Conservation (phyloP, 2,113 vertebrate species). For the Probosciger aterrimus region DNA sequence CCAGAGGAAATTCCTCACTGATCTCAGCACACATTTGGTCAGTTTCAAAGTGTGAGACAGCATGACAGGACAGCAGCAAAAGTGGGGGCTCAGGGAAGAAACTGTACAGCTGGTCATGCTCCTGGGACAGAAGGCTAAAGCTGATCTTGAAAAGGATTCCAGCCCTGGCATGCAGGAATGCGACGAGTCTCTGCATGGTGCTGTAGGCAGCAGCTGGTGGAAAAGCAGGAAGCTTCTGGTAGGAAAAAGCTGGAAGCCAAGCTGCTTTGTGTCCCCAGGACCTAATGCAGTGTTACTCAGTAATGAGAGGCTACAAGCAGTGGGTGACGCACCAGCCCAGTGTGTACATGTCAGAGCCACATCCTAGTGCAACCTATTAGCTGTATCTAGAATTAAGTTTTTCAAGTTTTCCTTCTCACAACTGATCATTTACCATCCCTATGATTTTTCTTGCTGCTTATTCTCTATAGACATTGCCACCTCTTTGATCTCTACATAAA, state of each 20-base stretch:
- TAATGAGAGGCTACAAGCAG: neutral
- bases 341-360: neutral
- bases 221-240: neutral
- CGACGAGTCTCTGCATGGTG: accelerated
- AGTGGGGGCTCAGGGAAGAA: neutral
- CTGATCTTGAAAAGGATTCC: neutral
- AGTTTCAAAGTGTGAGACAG: neutral
- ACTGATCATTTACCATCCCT: slow-evolving; percentile 50
- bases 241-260: neutral
- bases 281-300: accelerated
- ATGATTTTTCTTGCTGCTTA: slow-evolving; percentile 49
- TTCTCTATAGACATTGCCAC: slow-evolving; percentile 21
- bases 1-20: neutral
- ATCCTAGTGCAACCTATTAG: neutral
- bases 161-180: neutral
- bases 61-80: neutral
- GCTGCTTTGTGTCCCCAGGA: neutral
- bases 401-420: slow-evolving; percentile 69
- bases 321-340: neutral
- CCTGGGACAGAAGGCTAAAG: neutral
- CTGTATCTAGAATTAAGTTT: slow-evolving; percentile 41
- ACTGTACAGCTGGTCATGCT: neutral
- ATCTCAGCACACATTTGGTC: neutral
- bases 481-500: slow-evolving; percentile 42
- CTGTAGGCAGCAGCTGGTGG: neutral